phyloP scores from a whole-genome alignment of 2,797 vertebrate genomes.

The Enteromius unitaeniatus region DNA sequence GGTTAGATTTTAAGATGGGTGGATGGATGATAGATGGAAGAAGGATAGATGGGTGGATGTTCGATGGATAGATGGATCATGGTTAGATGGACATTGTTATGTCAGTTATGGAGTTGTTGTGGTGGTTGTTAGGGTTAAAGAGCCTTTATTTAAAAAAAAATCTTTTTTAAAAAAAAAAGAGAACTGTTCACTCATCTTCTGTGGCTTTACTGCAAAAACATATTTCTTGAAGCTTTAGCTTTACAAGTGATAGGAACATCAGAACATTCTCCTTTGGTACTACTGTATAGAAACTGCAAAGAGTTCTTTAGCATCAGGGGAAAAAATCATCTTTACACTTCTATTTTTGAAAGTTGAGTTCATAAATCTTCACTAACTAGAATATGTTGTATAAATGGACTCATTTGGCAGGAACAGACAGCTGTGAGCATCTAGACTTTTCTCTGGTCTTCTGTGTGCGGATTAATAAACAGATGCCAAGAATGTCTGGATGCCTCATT shows the following conservation, averaged over 20 bases:
- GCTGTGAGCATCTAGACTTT: conserved; percentile 29
- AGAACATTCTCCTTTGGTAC: background rate
- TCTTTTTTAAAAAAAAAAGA: background rate
- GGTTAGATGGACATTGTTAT: background rate
- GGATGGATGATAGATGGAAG: no score
- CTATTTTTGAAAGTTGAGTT: background rate
- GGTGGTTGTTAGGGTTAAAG: background rate
- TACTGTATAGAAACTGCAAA: background rate
- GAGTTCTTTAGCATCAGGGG: background rate
- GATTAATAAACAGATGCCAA: conserved; percentile 29
- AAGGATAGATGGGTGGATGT: no score
- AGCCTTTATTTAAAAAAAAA: background rate
- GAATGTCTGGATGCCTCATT: conserved; percentile 19
- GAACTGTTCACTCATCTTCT: background rate
- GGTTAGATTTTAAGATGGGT: no score
- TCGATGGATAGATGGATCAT: background rate
- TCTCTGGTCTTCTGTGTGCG: background rate
- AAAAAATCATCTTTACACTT: background rate
- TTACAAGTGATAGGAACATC: background rate
- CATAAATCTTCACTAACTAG: background rate
- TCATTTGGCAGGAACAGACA: background rate
- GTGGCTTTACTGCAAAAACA: background rate
- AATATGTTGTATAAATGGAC: background rate
- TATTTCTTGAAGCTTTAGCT: background rate
- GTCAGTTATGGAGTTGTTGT: no score